Conservation (phyloP, 2,888 invertebrate genomes). For the Lampropteryx suffumata region DNA sequence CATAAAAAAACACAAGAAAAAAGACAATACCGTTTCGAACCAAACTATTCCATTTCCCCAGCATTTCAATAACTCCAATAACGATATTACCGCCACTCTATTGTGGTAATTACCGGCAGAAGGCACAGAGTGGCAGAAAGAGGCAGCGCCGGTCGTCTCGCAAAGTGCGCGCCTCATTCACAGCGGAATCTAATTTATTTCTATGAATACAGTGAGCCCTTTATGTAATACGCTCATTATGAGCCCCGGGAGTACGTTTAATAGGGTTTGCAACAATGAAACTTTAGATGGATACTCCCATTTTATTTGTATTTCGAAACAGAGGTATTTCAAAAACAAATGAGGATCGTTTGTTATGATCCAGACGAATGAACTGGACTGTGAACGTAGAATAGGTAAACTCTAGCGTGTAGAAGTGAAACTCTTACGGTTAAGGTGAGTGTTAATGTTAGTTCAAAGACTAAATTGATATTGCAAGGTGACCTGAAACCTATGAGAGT, state of each 20-base stretch:
- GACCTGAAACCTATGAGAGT: no score
- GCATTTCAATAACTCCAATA: slow-evolving; percentile 1
- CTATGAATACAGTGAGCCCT: slow-evolving; percentile 63
- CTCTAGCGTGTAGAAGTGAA: background rate
- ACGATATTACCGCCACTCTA: slow-evolving; percentile 3
- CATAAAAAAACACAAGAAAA: no score
- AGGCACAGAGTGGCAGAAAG: background rate
- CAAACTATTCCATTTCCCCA: no score
- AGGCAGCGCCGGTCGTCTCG: background rate
- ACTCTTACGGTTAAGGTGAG: background rate
- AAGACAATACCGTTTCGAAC: no score
- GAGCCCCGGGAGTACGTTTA: slow-evolving; percentile 43
- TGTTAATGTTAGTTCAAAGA: no score
- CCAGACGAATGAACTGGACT: slow-evolving; percentile 17
- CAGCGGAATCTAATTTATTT: slow-evolving; percentile 62
- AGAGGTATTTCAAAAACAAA: slow-evolving; percentile 24
- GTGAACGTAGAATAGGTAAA: background rate
- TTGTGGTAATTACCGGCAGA: slow-evolving; percentile 10
- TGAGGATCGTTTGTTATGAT: slow-evolving; percentile 24
- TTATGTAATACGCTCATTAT: slow-evolving; percentile 64
- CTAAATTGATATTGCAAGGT: no score
- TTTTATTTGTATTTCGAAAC: slow-evolving; percentile 32
- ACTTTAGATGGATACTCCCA: slow-evolving; percentile 32
- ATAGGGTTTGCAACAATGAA: slow-evolving; percentile 47
- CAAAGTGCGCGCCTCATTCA: slow-evolving; percentile 30